A percentile compares a stretch with the other conserved stretches of the same genome.
phyloP scores from a whole-genome alignment of 2,113 vertebrate genomes.

The Trogon surrucura region DNA sequence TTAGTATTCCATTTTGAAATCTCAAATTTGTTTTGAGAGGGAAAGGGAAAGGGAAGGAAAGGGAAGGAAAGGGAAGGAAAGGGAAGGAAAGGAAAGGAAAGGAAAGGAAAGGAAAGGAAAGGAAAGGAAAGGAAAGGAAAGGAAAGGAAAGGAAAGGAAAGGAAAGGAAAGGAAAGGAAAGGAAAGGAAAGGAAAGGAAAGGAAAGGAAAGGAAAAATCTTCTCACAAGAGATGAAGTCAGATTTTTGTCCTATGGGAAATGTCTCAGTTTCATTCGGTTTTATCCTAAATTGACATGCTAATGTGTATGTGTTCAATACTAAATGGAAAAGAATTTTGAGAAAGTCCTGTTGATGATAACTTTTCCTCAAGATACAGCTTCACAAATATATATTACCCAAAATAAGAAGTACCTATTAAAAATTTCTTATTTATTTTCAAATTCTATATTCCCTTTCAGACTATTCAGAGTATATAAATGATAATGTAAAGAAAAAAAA shows the following conservation, averaged over 20 bases:
- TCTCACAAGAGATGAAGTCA: neutral
- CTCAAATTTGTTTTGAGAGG: neutral
- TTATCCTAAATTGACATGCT: neutral
- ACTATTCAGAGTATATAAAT: neutral
- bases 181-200: neutral
- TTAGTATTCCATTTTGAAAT: neutral
- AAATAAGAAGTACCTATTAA: neutral
- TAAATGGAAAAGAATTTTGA: neutral
- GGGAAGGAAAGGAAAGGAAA: neutral
- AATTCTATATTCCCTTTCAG: neutral
- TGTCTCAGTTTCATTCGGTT: neutral
- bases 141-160: neutral
- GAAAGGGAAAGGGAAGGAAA: neutral
- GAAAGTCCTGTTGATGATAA: neutral
- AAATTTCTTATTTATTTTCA: neutral
- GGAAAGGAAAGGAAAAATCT: no score
- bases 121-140: neutral
- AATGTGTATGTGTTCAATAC: neutral
- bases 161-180: neutral
- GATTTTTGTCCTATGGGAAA: neutral
- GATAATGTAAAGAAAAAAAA: neutral
- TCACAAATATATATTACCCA: neutral
- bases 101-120: neutral
- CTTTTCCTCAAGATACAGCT: neutral
- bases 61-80: neutral